Evolutionary conservation across 2,888 invertebrate species (phyloP).

Genomic region (Agriopis leucophaearia): DNA sequence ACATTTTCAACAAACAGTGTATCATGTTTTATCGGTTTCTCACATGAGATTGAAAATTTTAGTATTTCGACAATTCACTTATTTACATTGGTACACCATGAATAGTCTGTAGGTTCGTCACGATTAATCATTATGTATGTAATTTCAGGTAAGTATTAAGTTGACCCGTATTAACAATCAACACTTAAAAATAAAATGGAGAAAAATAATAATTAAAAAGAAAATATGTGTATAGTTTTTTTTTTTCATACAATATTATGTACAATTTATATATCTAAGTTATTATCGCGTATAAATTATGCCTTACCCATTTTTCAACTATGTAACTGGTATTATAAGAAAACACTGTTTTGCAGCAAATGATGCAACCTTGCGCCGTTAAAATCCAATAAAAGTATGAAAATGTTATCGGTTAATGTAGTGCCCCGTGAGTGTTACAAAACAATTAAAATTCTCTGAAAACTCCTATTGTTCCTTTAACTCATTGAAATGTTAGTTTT

Average conservation of each 20-base stretch:
- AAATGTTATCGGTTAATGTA: background rate
- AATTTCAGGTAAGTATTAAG: background rate
- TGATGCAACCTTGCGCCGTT: slow-evolving; percentile 19
- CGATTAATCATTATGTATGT: background rate
- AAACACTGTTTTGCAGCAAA: background rate
- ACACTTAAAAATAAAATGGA: background rate
- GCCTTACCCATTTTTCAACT: background rate
- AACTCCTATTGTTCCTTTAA: slow-evolving; percentile 39
- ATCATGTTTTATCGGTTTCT: slow-evolving; percentile 10
- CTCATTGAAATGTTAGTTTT: slow-evolving; percentile 21
- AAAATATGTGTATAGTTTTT: background rate
- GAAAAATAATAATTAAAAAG: background rate
- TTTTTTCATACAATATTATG: background rate
- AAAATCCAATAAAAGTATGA: slow-evolving; percentile 35
- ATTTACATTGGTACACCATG: background rate
- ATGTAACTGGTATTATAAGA: background rate
- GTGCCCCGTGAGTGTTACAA: slow-evolving; percentile 7
- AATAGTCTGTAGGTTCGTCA: background rate
- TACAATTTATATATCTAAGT: background rate
- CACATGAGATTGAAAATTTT: background rate
- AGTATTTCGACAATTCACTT: background rate
- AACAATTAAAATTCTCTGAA: slow-evolving; percentile 34
- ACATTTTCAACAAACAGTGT: slow-evolving; percentile 61
- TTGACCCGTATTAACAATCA: background rate
- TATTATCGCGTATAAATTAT: background rate